A percentile compares a stretch with the other conserved stretches of the same genome.
Evolutionary conservation across 1,140 invertebrate genomes (phyloP).

Genomic region (Oreohelix idahoensis): DNA sequence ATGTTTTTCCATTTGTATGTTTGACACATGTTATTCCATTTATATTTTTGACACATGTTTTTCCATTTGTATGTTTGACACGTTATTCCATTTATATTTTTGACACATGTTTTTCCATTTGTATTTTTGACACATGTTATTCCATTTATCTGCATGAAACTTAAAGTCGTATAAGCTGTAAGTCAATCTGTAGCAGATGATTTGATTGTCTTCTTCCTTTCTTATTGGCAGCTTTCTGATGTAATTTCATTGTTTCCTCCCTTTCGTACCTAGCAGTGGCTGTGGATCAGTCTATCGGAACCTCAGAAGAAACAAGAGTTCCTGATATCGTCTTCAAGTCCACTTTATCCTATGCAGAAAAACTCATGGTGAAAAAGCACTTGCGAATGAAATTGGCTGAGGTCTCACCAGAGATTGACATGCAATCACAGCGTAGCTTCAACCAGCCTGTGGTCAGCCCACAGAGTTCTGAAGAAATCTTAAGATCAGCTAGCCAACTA

Average conservation of each 20-base stretch:
- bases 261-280: constrained; percentile 44
- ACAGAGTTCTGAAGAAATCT: background rate
- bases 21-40: too few relatives aligned
- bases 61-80: too few relatives aligned
- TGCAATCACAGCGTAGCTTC: background rate
- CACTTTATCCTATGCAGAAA: constrained; percentile 67
- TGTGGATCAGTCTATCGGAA: constrained; percentile 58
- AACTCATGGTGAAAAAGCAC: constrained; percentile 69
- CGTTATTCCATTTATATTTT: too few relatives aligned
- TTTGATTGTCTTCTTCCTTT: too few relatives aligned
- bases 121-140: too few relatives aligned
- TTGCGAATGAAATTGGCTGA: constrained; percentile 63
- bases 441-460: background rate
- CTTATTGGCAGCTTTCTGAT: too few relatives aligned
- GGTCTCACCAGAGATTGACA: constrained; percentile 46
- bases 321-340: constrained; percentile 63
- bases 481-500: background rate
- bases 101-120: too few relatives aligned
- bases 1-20: too few relatives aligned
- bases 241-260: background rate
- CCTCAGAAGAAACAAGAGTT: constrained; percentile 44
- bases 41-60: too few relatives aligned
- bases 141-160: too few relatives aligned
- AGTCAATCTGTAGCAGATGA: too few relatives aligned
- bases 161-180: too few relatives aligned